These are phyloP conservation scores for Bellardia bayeri DNA, from an alignment of 2,888 invertebrate genomes.

Conservation along the genomic window DNA sequence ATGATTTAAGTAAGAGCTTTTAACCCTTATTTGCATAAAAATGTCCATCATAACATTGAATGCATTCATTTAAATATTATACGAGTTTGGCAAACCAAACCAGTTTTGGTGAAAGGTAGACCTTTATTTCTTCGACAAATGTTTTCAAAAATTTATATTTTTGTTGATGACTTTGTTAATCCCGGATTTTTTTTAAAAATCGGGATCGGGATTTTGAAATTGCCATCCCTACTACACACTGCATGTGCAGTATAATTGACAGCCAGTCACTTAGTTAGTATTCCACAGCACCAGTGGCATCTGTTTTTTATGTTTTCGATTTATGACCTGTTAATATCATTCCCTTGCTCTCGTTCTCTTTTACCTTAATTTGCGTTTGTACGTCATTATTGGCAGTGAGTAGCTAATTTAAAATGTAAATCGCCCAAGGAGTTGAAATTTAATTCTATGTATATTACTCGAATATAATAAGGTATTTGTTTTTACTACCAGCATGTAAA, in stretches of 20 bases:
- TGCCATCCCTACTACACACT: neutral
- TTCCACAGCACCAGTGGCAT: neutral
- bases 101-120: no score
- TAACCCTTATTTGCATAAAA: no score
- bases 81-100: no score
- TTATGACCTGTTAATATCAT: neutral
- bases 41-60: no score
- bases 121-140: no score
- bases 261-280: neutral
- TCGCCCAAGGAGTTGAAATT: constrained; percentile 53
- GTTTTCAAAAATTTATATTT: no score
- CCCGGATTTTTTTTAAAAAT: no score
- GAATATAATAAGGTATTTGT: constrained; percentile 20
- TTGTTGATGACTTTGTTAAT: no score
- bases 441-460: constrained; percentile 11
- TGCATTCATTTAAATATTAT: no score
- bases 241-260: neutral
- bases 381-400: constrained; percentile 39
- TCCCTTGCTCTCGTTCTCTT: neutral
- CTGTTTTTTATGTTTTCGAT: neutral
- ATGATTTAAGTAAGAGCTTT: no score
- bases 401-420: constrained; percentile 57
- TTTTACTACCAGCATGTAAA: neutral
- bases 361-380: constrained; percentile 18
- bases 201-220: no score